Conservation (phyloP, 1,140 invertebrate genomes). For the Centruroides sculpturatus region DNA sequence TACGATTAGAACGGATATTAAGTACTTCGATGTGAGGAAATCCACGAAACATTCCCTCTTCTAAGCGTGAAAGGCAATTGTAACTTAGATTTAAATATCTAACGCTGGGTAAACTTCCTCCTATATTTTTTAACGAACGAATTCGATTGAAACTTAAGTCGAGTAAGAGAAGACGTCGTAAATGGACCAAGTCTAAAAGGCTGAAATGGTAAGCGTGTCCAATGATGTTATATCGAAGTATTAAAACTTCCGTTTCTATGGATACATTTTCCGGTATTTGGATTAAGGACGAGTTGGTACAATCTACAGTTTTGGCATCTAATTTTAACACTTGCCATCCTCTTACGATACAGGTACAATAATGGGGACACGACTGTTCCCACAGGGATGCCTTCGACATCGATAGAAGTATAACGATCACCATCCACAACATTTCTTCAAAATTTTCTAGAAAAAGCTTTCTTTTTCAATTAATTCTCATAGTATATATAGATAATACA, state of each 20-base stretch:
- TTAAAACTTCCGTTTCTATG: not conserved
- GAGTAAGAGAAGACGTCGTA: not conserved
- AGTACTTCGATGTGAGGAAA: not conserved
- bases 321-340: not conserved
- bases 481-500: too few species aligned
- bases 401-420: too few species aligned
- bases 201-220: not conserved
- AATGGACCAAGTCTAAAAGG: not conserved
- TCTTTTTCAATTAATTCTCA: too few species aligned
- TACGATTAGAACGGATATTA: not conserved
- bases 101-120: not conserved
- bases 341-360: not conserved
- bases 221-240: not conserved
- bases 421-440: too few species aligned
- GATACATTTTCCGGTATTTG: not conserved
- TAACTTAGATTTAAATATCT: not conserved
- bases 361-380: not conserved
- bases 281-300: not conserved
- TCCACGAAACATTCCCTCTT: not conserved
- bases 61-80: not conserved
- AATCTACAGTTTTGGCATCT: not conserved
- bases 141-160: conserved; percentile 1
- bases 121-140: not conserved
- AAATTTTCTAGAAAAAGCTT: too few species aligned
- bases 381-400: not conserved